phyloP scores from a whole-genome alignment of 2,797 vertebrate species.

The Sternotherus odoratus region DNA sequence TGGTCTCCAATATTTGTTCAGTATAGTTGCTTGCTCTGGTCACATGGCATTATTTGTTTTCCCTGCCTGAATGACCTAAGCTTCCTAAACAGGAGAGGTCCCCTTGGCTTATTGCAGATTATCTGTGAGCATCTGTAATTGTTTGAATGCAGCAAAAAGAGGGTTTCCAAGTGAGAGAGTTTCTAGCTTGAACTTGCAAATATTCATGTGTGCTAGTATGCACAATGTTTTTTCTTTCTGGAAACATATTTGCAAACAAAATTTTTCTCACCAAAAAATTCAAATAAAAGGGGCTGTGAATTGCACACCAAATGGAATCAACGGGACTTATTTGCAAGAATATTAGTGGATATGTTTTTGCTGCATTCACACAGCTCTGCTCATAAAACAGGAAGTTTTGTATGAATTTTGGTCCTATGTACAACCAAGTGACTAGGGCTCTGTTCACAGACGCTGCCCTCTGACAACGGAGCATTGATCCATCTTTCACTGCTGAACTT shows the following conservation, averaged over 20 bases:
- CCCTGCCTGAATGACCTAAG: neutral
- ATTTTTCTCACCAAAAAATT: neutral
- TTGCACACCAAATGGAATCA: neutral
- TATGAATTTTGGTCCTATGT: neutral
- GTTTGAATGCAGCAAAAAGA: neutral
- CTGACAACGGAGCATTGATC: neutral
- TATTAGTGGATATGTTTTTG: neutral
- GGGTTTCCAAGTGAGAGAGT: neutral
- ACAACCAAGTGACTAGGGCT: neutral
- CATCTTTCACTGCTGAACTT: neutral
- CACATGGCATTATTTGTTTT: neutral
- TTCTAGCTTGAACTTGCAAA: neutral
- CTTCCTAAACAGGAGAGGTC: neutral
- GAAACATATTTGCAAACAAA: neutral
- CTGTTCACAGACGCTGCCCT: neutral
- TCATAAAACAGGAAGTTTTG: neutral
- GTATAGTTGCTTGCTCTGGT: neutral
- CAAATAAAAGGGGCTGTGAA: accelerated
- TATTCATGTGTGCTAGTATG: accelerated
- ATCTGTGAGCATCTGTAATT: neutral
- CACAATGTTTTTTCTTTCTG: neutral
- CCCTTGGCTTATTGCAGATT: neutral
- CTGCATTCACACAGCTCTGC: neutral
- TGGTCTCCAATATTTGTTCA: neutral
- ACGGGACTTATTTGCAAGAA: neutral